phyloP scores from a whole-genome alignment of 1,140 invertebrate genomes.

The Babylonia areolata region DNA sequence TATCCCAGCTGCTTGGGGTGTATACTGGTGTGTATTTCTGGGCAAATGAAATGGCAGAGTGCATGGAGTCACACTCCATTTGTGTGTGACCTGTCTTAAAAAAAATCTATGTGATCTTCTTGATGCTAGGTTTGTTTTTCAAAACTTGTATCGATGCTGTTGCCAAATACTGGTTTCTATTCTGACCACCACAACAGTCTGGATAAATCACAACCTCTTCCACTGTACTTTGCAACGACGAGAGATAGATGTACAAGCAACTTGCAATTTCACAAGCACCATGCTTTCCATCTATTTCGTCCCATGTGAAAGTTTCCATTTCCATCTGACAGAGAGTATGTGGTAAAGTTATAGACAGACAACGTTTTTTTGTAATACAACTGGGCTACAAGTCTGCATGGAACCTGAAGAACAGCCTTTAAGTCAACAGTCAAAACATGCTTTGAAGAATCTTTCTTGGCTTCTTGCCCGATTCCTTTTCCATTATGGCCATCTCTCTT shows the following conservation, averaged over 20 bases:
- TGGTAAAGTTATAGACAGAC: background rate
- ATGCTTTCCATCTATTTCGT: background rate
- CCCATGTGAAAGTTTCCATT: background rate
- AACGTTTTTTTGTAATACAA: background rate
- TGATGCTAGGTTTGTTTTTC: background rate
- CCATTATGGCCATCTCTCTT: background rate
- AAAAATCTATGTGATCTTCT: background rate
- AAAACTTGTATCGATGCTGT: background rate
- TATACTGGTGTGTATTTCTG: background rate
- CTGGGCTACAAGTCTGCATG: background rate
- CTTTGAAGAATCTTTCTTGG: background rate
- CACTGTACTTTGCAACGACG: background rate
- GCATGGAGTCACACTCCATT: constrained; percentile 19
- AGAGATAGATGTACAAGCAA: background rate
- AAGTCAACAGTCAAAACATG: background rate
- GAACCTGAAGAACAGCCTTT: background rate
- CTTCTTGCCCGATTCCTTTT: background rate
- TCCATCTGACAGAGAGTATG: background rate
- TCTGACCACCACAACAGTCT: background rate
- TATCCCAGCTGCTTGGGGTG: background rate
- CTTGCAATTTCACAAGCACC: background rate
- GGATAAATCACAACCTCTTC: background rate
- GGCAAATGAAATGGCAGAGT: background rate
- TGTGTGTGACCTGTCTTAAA: background rate
- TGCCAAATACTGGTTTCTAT: background rate